These are phyloP conservation scores for Peromyscus attwateri DNA, from an alignment of 2,797 vertebrate species.

Conservation along the genomic window DNA sequence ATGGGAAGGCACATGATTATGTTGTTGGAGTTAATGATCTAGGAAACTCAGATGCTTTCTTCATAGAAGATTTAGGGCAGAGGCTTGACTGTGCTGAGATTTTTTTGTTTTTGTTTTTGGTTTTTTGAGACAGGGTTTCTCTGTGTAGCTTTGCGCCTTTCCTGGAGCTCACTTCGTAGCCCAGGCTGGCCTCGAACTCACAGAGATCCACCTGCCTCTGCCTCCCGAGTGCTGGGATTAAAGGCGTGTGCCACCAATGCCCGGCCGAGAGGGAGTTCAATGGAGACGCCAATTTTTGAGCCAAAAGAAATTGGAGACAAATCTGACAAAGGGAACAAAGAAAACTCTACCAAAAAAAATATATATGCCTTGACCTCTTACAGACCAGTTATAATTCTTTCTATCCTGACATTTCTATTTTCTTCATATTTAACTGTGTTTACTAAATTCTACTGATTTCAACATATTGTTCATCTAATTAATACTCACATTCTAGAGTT, in stretches of 20 bases:
- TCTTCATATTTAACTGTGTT: conserved; percentile 86
- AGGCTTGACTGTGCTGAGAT: conserved; percentile 93
- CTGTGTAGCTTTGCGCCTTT: no score
- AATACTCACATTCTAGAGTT: conserved; percentile 85
- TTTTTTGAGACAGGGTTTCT: no score
- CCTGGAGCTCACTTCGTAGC: no score
- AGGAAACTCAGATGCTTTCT: conserved; percentile 96
- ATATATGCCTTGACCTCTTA: conserved; percentile 96
- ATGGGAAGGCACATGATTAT: conserved; percentile 96
- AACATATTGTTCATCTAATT: conserved; percentile 83
- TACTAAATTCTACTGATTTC: conserved; percentile 86
- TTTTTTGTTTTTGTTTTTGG: no score
- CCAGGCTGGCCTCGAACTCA: no score
- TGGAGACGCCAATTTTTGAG: conserved; percentile 92
- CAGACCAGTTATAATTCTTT: conserved; percentile 79
- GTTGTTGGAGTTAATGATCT: conserved; percentile 96
- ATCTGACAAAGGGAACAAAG: conserved; percentile 96
- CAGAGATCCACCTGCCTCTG: no score
- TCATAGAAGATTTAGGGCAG: conserved; percentile 97
- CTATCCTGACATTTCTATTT: conserved; percentile 85
- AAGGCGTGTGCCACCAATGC: no score
- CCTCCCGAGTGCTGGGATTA: no score
- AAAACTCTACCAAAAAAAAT: conserved; percentile 95
- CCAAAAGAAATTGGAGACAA: conserved; percentile 91
- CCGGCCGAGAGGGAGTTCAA: conserved; percentile 95